Evolutionary conservation across 2,888 invertebrate species (phyloP).

Genomic region (Agrochola macilenta): DNA sequence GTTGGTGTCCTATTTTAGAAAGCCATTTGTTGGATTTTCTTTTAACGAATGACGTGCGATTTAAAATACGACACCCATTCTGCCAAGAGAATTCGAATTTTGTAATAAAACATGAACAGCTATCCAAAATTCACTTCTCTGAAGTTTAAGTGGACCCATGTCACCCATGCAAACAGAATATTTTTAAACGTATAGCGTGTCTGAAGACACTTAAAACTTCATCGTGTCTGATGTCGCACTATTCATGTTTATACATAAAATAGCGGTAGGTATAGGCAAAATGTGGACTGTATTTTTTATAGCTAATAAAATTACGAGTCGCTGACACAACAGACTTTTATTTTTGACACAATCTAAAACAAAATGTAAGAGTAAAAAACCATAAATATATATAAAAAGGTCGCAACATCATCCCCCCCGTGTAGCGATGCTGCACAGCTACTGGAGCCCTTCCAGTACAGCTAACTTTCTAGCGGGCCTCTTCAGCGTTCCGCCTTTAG

Average conservation of each 20-base stretch:
- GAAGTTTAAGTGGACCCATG: not conserved
- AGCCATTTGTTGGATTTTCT: not conserved
- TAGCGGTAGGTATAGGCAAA: not conserved
- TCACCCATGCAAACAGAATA: not conserved
- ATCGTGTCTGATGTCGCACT: not conserved
- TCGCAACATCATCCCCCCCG: too few species aligned
- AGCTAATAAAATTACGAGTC: too few species aligned
- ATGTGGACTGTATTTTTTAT: too few species aligned
- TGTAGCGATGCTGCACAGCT: too few species aligned
- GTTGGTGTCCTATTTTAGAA: not conserved
- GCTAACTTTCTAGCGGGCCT: too few species aligned
- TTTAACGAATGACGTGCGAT: not conserved
- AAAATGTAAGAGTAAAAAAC: too few species aligned
- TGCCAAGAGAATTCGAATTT: not conserved
- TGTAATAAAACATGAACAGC: not conserved
- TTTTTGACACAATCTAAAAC: too few species aligned
- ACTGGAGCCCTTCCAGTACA: too few species aligned
- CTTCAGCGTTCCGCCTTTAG: too few species aligned
- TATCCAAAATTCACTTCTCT: conserved; percentile 35
- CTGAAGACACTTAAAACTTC: not conserved
- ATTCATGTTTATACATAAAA: not conserved
- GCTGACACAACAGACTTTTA: too few species aligned
- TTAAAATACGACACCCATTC: not conserved
- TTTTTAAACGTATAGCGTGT: not conserved
- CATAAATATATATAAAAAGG: too few species aligned